Conservation (phyloP, 1,140 invertebrate species). For the Zeugodacus cucurbitae region DNA sequence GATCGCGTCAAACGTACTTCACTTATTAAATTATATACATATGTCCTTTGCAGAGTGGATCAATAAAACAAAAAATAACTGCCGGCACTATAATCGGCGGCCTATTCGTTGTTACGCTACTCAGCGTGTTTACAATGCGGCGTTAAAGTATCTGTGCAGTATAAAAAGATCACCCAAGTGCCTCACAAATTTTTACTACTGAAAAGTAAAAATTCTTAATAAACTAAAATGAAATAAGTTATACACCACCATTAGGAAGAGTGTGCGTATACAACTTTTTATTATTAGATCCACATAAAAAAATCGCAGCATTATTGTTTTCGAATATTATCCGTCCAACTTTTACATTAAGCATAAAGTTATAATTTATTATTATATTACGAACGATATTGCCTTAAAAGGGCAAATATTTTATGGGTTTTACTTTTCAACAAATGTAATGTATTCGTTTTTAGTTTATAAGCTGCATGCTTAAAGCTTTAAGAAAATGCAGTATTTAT, state of each 20-base stretch:
- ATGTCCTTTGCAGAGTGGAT: conserved; percentile 31
- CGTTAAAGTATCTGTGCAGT: neutral
- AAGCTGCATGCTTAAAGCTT: too few relatives aligned
- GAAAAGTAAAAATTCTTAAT: neutral
- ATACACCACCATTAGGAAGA: neutral
- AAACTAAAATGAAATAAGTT: neutral
- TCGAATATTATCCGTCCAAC: conserved; percentile 6
- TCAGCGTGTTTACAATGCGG: neutral
- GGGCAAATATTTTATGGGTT: too few relatives aligned
- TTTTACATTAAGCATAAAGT: neutral
- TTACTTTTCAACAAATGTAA: too few relatives aligned
- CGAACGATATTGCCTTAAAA: neutral
- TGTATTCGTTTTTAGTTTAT: too few relatives aligned
- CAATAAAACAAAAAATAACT: neutral
- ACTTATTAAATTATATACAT: neutral
- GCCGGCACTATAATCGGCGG: neutral
- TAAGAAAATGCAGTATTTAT: too few relatives aligned
- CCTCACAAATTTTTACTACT: neutral
- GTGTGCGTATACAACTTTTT: neutral
- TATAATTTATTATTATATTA: neutral
- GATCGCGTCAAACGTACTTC: neutral
- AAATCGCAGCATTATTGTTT: neutral
- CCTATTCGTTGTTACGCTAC: neutral
- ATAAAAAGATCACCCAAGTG: neutral
- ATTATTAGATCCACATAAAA: neutral